Evolutionary conservation across 2,888 invertebrate species (phyloP), one percentile per base, ranked within the genome.

Genomic region (Cataglyphis rosenhaueri): DNA sequence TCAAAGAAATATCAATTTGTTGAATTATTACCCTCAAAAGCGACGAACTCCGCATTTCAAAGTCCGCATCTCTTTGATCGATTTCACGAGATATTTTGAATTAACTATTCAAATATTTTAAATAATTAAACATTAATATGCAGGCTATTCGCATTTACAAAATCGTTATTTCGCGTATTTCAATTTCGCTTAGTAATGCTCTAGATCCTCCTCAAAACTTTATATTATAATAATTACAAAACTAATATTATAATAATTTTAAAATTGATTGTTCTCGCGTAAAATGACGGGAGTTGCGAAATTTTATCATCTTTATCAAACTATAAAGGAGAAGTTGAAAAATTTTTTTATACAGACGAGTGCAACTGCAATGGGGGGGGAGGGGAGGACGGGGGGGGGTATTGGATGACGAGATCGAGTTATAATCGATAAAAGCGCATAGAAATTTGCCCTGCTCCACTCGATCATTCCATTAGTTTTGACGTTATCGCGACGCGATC

Each of bases 1-100:
- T 90, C 90, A 88, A 86, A 88, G 90, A 85, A 89, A 88, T 88
- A 88, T 89, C 89, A 89, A 90, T 89, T 89, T 89, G 88, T 88
- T 84, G 88, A 90, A 90, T 89, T 86, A 89, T 89, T 83, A 73
- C 82, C 79, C 74, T 84, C 81, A 81, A 87, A 86, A 83, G 89
- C 64, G 68, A 48, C 68, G 61, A 64, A 59, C 74, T 48, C 64
- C 76, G 81, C 86, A 88, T 87, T 87, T 88, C 84, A 86, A 52
- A 81, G 66, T 25, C 1, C 35, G 44, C 71, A 59, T 73, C 32
- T 48, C 18, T 35, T 29, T 59, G 32, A 68, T 48, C 70, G 44
- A 64, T 71, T 41, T 18, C 32, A n/a, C 18, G 57, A 57, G 41
- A 71, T 44, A 35, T 73, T 70, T 55, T 29, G 38, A 55, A 82